These are phyloP conservation scores for Caenorhabditis japonica DNA, from an alignment of 2,888 invertebrate genomes.

Conservation along the genomic window DNA sequence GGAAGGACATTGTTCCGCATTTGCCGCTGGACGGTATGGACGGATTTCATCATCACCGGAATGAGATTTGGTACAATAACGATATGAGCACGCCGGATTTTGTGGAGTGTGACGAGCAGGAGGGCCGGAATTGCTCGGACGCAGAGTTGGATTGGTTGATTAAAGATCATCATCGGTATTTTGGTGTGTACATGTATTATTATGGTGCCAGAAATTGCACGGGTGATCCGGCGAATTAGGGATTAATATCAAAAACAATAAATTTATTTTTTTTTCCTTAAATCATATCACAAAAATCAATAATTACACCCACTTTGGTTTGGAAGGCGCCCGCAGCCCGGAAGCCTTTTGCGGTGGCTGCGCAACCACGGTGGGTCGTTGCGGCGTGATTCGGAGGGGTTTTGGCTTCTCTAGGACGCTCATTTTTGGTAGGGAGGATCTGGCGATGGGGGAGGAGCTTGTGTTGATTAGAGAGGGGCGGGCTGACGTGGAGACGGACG, in stretches of 20 bases:
- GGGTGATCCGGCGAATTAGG: constrained; percentile 42
- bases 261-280: no score
- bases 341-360: constrained; percentile 11
- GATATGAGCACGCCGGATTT: constrained; percentile 59
- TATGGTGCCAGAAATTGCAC: constrained; percentile 47
- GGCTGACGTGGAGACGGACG: constrained; percentile 49
- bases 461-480: constrained; percentile 51
- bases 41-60: constrained; percentile 59
- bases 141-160: constrained; percentile 35
- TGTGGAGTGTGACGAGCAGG: constrained; percentile 56
- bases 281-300: constrained; percentile 1
- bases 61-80: constrained; percentile 68
- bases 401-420: constrained; percentile 51
- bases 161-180: constrained; percentile 42
- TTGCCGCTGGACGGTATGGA: constrained; percentile 58
- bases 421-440: constrained; percentile 49
- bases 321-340: constrained; percentile 11
- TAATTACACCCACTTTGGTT: constrained; percentile 39
- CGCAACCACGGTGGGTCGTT: constrained; percentile 17
- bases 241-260: no score
- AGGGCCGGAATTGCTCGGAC: constrained; percentile 55
- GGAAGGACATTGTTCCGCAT: constrained; percentile 62
- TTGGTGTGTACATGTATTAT: constrained; percentile 44
- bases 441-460: constrained; percentile 21
- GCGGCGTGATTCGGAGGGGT: constrained; percentile 32